Percentiles rank a stretch among this genome's conserved stretches.
Evolutionary conservation across 2,888 invertebrate species (phyloP).

Genomic region (Reticulitermes lucifugus): DNA sequence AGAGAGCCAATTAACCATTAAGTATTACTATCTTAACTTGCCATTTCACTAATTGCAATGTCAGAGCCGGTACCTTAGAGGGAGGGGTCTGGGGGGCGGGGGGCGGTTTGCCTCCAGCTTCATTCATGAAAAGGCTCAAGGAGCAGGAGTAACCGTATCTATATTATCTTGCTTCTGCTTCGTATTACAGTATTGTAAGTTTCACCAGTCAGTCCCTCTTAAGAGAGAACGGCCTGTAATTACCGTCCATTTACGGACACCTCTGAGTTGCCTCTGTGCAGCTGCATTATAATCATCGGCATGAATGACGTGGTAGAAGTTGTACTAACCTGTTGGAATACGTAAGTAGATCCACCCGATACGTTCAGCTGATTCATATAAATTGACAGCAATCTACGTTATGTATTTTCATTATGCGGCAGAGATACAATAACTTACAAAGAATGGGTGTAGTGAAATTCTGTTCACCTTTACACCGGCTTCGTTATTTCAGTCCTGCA

Average conservation of each 20-base stretch:
- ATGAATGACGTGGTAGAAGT: slow-evolving; percentile 10
- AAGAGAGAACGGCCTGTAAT: slow-evolving; percentile 18
- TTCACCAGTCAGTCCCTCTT: neutral
- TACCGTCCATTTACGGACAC: slow-evolving; percentile 28
- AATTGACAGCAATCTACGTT: no score
- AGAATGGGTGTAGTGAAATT: no score
- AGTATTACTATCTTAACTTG: slow-evolving; percentile 58
- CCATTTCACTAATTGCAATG: slow-evolving; percentile 58
- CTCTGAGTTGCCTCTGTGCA: neutral
- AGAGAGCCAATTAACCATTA: slow-evolving; percentile 56
- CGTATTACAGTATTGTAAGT: slow-evolving; percentile 12
- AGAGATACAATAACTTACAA: no score
- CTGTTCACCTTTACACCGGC: no score
- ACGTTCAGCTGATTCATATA: neutral
- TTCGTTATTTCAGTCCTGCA: no score
- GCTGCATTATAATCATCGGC: neutral
- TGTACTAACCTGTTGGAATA: slow-evolving; percentile 22
- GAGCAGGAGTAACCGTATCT: neutral
- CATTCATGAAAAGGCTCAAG: slow-evolving; percentile 35
- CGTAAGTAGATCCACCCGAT: neutral
- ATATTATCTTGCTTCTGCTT: slow-evolving; percentile 10
- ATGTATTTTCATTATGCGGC: no score
- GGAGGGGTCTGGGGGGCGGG: no score
- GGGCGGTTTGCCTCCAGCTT: slow-evolving; percentile 14
- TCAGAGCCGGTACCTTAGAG: slow-evolving; percentile 21